These are phyloP conservation scores for Apamea crenata DNA, from an alignment of 2,888 invertebrate genomes.

Conservation along the genomic window DNA sequence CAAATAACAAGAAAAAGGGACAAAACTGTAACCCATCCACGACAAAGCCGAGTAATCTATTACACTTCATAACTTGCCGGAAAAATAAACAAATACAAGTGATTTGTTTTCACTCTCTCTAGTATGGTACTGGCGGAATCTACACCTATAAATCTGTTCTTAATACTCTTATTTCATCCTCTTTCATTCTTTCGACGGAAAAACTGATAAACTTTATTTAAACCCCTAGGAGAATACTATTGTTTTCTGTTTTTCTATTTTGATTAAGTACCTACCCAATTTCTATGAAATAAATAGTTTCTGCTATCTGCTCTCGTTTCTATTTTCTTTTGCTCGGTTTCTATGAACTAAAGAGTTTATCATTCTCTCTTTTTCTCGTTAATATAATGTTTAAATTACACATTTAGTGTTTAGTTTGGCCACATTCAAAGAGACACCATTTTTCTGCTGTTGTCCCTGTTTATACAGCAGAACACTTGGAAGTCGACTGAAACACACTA, in stretches of 20 bases:
- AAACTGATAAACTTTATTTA: neutral
- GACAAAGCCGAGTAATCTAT: conserved; percentile 28
- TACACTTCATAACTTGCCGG: conserved; percentile 39
- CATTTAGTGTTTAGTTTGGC: neutral
- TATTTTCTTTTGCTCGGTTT: neutral
- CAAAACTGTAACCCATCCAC: conserved; percentile 28
- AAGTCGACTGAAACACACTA: neutral
- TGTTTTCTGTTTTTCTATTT: neutral
- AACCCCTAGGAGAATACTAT: neutral
- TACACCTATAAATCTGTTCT: conserved; percentile 29
- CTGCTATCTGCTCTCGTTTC: neutral
- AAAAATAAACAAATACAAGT: conserved; percentile 46
- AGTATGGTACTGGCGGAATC: conserved; percentile 1
- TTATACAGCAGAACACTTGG: neutral
- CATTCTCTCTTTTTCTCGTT: neutral
- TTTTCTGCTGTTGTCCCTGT: neutral
- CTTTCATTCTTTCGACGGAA: neutral
- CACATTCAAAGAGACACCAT: neutral
- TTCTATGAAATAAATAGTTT: neutral
- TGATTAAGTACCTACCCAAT: neutral
- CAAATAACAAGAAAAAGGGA: conserved; percentile 25
- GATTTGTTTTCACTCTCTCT: conserved; percentile 40
- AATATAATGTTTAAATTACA: neutral
- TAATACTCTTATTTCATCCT: conserved; percentile 13
- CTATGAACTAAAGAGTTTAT: neutral